Evolutionary conservation across 2,797 vertebrate species (phyloP), one percentile per base, ranked within the genome.

Genomic region (Poeciliopsis gracilis): DNA sequence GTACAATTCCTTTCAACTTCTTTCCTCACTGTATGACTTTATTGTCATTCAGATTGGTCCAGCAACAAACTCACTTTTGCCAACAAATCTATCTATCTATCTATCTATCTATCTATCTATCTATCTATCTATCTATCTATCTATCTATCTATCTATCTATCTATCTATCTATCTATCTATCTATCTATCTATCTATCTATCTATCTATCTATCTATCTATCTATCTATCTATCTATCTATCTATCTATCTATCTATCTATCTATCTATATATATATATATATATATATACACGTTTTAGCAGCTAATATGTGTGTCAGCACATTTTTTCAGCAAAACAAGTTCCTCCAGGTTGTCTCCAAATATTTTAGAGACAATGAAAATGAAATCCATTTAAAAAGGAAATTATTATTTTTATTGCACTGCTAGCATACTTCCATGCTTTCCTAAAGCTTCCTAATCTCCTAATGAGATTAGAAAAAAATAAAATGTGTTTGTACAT

Each of bases 391-490:
- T 89, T 90, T 82, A 83, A 77, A 77, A 47, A 82, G 90, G 86
- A 86, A 87, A 91, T 85, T 86, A 75, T 90, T 75, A n/a, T 86
- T 87, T 82, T 86, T 73, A 71, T 74, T 79, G 72, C 79, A 47
- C 75, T 33, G 70, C 82, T 88, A 81, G 86, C 93, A 91, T 90
- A 92, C 92, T 91, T 76, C 88, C 88, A 55, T 93, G 89, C 78
- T 87, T 92, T 84, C 73, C 87, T 55, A 59, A 83, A 76, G 77
- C 82, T 84, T 85, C 83, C 81, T 95, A 96, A 96, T 95, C 95
- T 94, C 87, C 90, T 95, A 95, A 95, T 95, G 86, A 95, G 94
- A 95, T 96, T 95, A 95, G 78, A 61, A 89, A 94, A 94, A 94
- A 91, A 93, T 87, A 88, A 87, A 90, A 90, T 92, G 84, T 96